phyloP scores from a whole-genome alignment of 2,113 vertebrate genomes.

The Loxodonta africana region DNA sequence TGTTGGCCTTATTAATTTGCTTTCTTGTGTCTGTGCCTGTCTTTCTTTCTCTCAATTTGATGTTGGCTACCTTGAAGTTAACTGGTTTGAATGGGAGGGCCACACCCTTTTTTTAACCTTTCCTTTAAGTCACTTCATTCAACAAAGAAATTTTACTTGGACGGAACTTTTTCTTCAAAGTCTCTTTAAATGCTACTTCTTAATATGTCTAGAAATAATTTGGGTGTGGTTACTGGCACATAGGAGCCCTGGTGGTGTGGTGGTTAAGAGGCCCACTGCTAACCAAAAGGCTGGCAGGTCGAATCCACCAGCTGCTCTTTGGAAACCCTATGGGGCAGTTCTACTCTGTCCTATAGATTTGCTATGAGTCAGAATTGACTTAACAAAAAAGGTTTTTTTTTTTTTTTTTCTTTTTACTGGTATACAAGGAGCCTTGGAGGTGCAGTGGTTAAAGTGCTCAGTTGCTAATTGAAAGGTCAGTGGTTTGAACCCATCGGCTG shows the following conservation, averaged over 20 bases:
- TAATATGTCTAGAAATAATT: constrained; percentile 58
- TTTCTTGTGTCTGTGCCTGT: constrained; percentile 23
- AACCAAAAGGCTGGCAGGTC: too few species aligned
- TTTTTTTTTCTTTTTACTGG: too few species aligned
- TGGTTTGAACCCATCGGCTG: too few species aligned
- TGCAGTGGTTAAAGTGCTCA: too few species aligned
- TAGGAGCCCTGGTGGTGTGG: neutral
- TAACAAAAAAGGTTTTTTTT: too few species aligned
- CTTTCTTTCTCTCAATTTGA: neutral
- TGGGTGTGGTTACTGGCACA: constrained; percentile 13
- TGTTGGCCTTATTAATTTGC: constrained; percentile 36
- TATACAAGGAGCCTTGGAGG: too few species aligned
- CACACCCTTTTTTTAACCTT: constrained; percentile 58
- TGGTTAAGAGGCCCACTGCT: too few species aligned
- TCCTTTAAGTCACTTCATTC: constrained; percentile 54
- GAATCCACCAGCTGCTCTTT: too few species aligned
- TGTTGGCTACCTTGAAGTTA: constrained; percentile 65
- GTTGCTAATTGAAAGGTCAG: too few species aligned
- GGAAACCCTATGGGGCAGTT: too few species aligned
- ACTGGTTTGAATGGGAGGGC: neutral
- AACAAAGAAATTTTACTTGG: constrained; percentile 62
- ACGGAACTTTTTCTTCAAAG: constrained; percentile 42
- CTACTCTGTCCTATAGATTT: too few species aligned
- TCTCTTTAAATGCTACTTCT: constrained; percentile 69
- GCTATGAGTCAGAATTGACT: too few species aligned